Evolutionary conservation across 1,140 invertebrate genomes (phyloP).

Genomic region (Zaprionus inermis): DNA sequence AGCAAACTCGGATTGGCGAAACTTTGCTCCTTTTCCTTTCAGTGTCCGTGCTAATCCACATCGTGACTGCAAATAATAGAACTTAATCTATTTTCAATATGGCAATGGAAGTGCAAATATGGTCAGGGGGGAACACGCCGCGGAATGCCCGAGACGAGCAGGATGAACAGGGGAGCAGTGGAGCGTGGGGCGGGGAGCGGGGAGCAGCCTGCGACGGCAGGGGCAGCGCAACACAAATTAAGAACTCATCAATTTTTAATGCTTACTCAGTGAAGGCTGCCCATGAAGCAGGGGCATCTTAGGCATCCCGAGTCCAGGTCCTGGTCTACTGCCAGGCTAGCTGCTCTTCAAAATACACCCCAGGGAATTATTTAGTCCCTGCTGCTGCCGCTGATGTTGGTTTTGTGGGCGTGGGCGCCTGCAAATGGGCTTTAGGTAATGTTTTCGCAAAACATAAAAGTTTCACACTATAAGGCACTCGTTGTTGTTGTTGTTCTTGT

Average conservation of each 20-base stretch:
- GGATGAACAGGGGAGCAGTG: background rate
- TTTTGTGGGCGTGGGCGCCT: slow-evolving; percentile 26
- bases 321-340: slow-evolving; percentile 1
- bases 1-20: slow-evolving; percentile 10
- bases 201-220: background rate
- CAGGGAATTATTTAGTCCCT: slow-evolving; percentile 60
- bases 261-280: slow-evolving; percentile 60
- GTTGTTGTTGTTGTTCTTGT: slow-evolving; percentile 39
- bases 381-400: background rate
- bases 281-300: slow-evolving; percentile 34
- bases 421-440: slow-evolving; percentile 67
- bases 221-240: slow-evolving; percentile 76
- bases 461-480: slow-evolving; percentile 64
- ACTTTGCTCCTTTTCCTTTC: slow-evolving; percentile 46
- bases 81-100: slow-evolving; percentile 83
- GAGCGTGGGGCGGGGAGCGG: background rate
- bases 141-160: background rate
- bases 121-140: background rate
- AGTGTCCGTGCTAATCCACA: slow-evolving; percentile 81
- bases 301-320: slow-evolving; percentile 11
- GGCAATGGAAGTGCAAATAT: slow-evolving; percentile 33
- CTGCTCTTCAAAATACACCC: slow-evolving; percentile 75
- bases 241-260: slow-evolving; percentile 83
- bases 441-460: slow-evolving; percentile 74
- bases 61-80: slow-evolving; percentile 83